Conservation (phyloP, 2,113 vertebrate genomes). For the Hystrix brachyura region DNA sequence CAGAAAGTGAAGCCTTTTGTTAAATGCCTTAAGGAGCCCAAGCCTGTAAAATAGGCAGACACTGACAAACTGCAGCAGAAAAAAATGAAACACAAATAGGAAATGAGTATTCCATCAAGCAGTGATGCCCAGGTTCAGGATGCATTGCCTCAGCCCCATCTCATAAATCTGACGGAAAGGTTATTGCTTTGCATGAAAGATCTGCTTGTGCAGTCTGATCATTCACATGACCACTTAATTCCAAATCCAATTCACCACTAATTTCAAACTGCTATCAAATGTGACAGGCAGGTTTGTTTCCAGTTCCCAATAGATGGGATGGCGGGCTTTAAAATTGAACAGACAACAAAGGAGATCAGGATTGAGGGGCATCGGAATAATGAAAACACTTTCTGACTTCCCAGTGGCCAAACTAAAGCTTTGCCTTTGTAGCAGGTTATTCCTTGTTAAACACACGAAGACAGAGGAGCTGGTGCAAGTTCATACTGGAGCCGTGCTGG, state of each 20-base stretch:
- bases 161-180: slow-evolving; percentile 48
- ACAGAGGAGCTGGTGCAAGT: slow-evolving; percentile 56
- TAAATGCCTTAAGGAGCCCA: neutral
- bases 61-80: slow-evolving; percentile 51
- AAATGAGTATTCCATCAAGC: slow-evolving; percentile 69
- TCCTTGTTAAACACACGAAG: slow-evolving; percentile 77
- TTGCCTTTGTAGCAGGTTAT: slow-evolving; percentile 58
- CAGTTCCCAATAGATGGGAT: neutral
- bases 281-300: slow-evolving; percentile 27
- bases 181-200: slow-evolving; percentile 49
- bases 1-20: slow-evolving; percentile 59
- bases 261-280: slow-evolving; percentile 55
- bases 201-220: slow-evolving; percentile 26
- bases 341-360: slow-evolving; percentile 33
- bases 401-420: slow-evolving; percentile 61
- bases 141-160: neutral
- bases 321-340: neutral
- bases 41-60: slow-evolving; percentile 56
- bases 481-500: slow-evolving; percentile 26
- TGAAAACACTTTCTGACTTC: slow-evolving; percentile 60
- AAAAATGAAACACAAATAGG: slow-evolving; percentile 64
- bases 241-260: slow-evolving; percentile 69
- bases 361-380: slow-evolving; percentile 45
- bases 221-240: slow-evolving; percentile 66
- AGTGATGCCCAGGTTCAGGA: neutral